A percentile compares a stretch with the other conserved stretches of the same genome.
Evolutionary conservation across 2,888 invertebrate species (phyloP).

Genomic region (Erannis defoliaria): DNA sequence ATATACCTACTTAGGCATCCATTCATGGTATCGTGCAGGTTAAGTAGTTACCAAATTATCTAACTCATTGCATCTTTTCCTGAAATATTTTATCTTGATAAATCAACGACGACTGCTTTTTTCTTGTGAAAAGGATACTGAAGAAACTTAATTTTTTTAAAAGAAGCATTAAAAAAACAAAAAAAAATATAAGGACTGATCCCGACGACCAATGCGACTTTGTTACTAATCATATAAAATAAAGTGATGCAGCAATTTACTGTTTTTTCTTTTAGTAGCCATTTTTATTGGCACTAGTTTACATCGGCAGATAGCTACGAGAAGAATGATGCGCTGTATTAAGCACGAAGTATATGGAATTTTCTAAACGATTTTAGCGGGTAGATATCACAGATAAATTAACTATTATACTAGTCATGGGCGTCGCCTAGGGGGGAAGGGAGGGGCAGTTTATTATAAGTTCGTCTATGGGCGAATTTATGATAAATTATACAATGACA

Average conservation of each 20-base stretch:
- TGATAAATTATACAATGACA: no score
- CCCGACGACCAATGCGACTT: conserved; percentile 69
- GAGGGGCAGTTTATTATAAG: no score
- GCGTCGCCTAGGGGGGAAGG: no score
- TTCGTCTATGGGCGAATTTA: no score
- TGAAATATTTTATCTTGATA: background rate
- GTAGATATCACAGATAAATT: no score
- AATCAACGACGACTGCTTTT: conserved; percentile 36
- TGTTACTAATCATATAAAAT: conserved; percentile 51
- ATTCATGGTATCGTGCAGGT: no score
- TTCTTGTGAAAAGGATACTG: conserved; percentile 55
- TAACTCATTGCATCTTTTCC: conserved; percentile 35
- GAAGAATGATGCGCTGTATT: no score
- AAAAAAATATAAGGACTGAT: conserved; percentile 63
- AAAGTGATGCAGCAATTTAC: conserved; percentile 28
- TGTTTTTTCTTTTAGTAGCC: conserved; percentile 6
- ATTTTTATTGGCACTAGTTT: background rate
- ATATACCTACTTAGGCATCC: background rate
- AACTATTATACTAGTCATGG: no score
- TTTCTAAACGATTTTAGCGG: no score
- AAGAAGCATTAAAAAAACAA: conserved; percentile 58
- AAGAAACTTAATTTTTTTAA: conserved; percentile 55
- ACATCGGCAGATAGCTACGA: no score
- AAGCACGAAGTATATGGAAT: no score
- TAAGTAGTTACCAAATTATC: no score